Evolutionary conservation across 53 echinoderm and acorn worm genomes (phyloP), one percentile per base, ranked within the genome.

Genomic region (Holothuria leucospilota): DNA sequence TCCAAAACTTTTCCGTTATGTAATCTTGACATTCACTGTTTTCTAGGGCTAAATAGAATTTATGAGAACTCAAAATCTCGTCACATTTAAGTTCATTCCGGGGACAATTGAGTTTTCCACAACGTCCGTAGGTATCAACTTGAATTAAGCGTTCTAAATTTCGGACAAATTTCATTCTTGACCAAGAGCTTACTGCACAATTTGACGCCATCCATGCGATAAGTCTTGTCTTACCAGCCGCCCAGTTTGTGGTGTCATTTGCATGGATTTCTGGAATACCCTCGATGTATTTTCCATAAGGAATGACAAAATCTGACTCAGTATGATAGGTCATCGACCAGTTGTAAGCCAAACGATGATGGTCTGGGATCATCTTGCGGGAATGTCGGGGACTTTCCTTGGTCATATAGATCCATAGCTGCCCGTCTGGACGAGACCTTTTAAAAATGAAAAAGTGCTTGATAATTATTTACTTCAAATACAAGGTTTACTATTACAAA

Each of bases 1-100:
- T 72, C 94, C 94, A 94, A 7, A 94, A 87, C 82, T 94, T 92
- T 84, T 94, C 94, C 12, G 92, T 92, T 30, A 94, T 90, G 40
- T 94, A 94, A 53, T 90, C 92, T 38, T 75, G 40, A 87, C 92
- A 92, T 41, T 92, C 92, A 14, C 92, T 86, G 61, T 94, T 94
- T 66, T 94, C 94, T 2, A 94, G 84, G 0, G 94, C 82, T 18
- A 94, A 86, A 70, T 94, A 94, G 87, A 94, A 94, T 77, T 94
- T 94, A 53, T 92, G 91, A n/a, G 74, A 71, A 7, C 90, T 92
- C 63, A 94, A 26, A 42, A 90, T 20, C 69, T 80, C 51, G 18
- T 81, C 86, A 53, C 91, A 91, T 59, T 91, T 63, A 10, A 34
- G 41, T 9, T 51, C 20, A 20, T 24, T 28, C 20, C 62, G 60